A percentile compares a stretch with the other conserved stretches of the same genome.
These are phyloP conservation scores for Steatocranus sp. DNA, from an alignment of 2,797 vertebrate genomes.

Conservation along the genomic window DNA sequence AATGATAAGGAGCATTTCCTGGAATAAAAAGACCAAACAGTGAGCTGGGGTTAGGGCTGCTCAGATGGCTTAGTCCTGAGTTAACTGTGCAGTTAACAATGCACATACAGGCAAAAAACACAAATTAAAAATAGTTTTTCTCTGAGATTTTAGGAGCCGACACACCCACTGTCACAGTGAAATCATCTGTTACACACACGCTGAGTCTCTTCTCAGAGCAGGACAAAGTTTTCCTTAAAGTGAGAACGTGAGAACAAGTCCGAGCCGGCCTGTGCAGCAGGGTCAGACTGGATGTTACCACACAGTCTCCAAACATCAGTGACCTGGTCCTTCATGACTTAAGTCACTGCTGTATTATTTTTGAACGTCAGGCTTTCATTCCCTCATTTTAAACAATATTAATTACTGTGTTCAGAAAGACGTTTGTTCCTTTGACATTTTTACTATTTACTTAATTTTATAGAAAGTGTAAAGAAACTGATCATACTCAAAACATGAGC, in stretches of 20 bases:
- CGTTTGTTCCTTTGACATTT: background rate
- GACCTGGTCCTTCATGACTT: background rate
- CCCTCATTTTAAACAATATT: background rate
- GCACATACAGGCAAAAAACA: no score
- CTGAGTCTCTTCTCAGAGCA: background rate
- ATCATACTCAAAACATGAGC: background rate
- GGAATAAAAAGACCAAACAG: background rate
- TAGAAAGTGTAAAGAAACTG: background rate
- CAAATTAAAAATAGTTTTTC: background rate
- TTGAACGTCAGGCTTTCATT: background rate
- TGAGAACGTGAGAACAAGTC: no score
- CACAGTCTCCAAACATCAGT: background rate
- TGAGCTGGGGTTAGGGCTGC: background rate
- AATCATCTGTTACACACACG: background rate
- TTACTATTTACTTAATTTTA: background rate
- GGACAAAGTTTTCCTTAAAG: no score
- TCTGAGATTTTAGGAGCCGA: background rate
- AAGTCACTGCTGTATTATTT: background rate
- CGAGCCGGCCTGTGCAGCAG: background rate
- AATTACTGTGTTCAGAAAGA: background rate
- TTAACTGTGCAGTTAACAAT: background rate
- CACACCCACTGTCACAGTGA: background rate
- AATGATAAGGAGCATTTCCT: background rate
- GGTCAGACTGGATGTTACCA: background rate
- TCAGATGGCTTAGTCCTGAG: background rate